Percentiles rank a stretch among this genome's conserved stretches.
Conservation (phyloP, 2,113 vertebrate species). For the Lanius ludovicianus region DNA sequence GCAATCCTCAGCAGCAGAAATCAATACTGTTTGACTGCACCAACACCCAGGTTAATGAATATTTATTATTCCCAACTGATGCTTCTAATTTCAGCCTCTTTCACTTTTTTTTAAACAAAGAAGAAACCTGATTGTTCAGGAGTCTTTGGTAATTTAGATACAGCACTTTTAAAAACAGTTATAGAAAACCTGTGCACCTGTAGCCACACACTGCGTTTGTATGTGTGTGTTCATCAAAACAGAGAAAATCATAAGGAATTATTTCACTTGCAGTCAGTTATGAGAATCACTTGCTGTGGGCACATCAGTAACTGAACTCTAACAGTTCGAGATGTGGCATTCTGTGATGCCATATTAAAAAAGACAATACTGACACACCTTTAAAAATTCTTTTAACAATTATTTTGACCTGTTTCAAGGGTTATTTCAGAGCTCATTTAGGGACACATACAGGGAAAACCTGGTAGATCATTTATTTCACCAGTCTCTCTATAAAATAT, state of each 20-base stretch:
- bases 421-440: not conserved
- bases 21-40: slow-evolving; percentile 18
- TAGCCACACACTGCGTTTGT: not conserved
- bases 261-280: not conserved
- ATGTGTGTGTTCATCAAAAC: not conserved
- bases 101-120: not conserved
- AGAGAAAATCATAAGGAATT: not conserved
- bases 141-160: not conserved
- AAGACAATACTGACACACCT: not conserved
- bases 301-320: not conserved
- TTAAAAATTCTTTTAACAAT: not conserved
- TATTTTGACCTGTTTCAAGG: not conserved
- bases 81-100: not conserved
- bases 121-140: not conserved
- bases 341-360: not conserved
- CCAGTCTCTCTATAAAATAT: not conserved
- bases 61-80: not conserved
- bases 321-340: rapidly evolving
- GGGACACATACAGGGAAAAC: not conserved
- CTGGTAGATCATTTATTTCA: not conserved
- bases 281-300: not conserved
- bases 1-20: not conserved
- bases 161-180: not conserved
- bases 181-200: not conserved
- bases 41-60: slow-evolving; percentile 28